These are phyloP conservation scores for Drosophila siamana DNA, from an alignment of 2,888 invertebrate species.

Conservation along the genomic window DNA sequence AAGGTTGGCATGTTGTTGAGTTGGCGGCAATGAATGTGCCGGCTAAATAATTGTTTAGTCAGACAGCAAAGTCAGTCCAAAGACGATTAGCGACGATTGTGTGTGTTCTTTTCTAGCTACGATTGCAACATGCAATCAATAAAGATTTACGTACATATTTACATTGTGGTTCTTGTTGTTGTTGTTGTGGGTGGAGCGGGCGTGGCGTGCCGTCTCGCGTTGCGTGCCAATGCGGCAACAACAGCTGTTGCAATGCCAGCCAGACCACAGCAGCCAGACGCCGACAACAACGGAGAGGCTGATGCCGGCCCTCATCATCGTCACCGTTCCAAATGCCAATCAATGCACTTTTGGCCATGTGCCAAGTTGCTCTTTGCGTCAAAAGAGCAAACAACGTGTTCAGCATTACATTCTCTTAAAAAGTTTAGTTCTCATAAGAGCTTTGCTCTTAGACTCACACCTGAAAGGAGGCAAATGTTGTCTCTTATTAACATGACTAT, in stretches of 20 bases:
- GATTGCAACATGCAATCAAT: constrained; percentile 74
- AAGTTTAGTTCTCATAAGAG: not conserved
- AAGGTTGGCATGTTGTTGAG: constrained; percentile 1
- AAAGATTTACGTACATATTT: constrained; percentile 61
- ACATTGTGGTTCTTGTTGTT: constrained; percentile 5
- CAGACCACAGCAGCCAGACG: constrained; percentile 75
- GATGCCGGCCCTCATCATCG: constrained; percentile 54
- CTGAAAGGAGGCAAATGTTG: not conserved
- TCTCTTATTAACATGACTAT: constrained; percentile 2
- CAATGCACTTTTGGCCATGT: constrained; percentile 82
- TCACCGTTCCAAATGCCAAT: constrained; percentile 68
- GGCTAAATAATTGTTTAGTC: constrained; percentile 65
- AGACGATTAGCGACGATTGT: constrained; percentile 52
- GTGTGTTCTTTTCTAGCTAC: constrained; percentile 48
- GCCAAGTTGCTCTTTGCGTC: constrained; percentile 77
- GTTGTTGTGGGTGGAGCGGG: constrained; percentile 10
- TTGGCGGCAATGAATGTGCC: constrained; percentile 41
- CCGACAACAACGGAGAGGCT: constrained; percentile 51
- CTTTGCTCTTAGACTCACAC: not conserved
- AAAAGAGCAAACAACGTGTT: constrained; percentile 14
- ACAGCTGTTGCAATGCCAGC: constrained; percentile 74
- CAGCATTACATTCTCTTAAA: constrained; percentile 40
- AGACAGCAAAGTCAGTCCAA: constrained; percentile 67
- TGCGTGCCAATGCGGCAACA: constrained; percentile 70
- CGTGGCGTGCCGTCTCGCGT: constrained; percentile 26